phyloP scores from a whole-genome alignment of 2,888 invertebrate species.

The Tipula unca region DNA sequence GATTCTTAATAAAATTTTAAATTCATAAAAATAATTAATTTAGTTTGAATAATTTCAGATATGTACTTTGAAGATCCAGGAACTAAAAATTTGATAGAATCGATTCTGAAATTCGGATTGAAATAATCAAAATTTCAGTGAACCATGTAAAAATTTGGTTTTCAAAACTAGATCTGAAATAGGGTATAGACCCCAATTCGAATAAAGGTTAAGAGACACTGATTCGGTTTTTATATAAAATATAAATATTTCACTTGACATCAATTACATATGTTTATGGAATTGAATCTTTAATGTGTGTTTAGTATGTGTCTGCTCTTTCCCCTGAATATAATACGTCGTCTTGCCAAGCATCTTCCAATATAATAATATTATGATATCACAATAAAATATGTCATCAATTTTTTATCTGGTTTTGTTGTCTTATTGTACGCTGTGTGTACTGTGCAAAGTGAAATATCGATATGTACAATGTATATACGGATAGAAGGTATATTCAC shows the following conservation, averaged over 20 bases:
- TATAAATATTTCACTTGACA: not conserved
- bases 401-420: slow-evolving; percentile 14
- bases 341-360: not conserved
- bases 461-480: not conserved
- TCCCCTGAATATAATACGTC: not conserved
- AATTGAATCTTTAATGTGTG: not conserved
- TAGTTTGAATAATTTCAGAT: too few relatives aligned
- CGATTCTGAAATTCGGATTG: too few relatives aligned
- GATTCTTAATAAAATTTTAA: too few relatives aligned
- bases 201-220: not conserved
- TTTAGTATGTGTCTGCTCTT: slow-evolving; percentile 4
- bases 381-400: not conserved
- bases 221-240: not conserved
- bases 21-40: too few relatives aligned
- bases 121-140: too few relatives aligned
- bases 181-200: not conserved
- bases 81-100: too few relatives aligned
- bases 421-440: not conserved
- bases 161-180: too few relatives aligned
- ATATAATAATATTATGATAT: slow-evolving; percentile 1
- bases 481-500: not conserved
- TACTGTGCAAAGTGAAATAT: not conserved
- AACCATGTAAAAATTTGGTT: too few relatives aligned
- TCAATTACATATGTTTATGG: not conserved
- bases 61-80: too few relatives aligned